A percentile compares a stretch with the other conserved stretches of the same genome.
These are phyloP conservation scores for Tor tambroides DNA, from an alignment of 2,113 vertebrate genomes.

Conservation along the genomic window DNA sequence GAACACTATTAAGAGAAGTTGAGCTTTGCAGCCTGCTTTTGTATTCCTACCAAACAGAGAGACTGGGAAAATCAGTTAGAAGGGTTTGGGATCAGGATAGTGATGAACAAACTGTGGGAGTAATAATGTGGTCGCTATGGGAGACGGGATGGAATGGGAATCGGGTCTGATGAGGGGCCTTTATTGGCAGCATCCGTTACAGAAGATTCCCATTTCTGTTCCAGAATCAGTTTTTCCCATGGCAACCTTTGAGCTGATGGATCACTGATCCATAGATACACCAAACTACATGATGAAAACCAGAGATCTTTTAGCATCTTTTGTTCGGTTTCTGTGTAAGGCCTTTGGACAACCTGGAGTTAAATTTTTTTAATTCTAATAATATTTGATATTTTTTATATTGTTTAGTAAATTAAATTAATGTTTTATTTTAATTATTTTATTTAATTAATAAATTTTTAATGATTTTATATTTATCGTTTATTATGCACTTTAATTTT, in stretches of 20 bases:
- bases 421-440: too few relatives aligned
- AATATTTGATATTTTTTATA: too few relatives aligned
- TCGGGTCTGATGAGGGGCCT: neutral
- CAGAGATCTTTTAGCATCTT: neutral
- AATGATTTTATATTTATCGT: too few relatives aligned
- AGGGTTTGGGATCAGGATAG: neutral
- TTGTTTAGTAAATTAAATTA: too few relatives aligned
- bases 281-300: neutral
- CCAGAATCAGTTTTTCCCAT: neutral
- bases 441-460: too few relatives aligned
- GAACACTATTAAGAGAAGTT: neutral
- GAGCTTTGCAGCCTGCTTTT: neutral
- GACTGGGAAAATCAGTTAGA: neutral
- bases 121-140: constrained; percentile 73
- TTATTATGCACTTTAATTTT: too few relatives aligned
- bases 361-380: too few relatives aligned
- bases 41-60: neutral
- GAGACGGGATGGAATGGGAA: constrained; percentile 68
- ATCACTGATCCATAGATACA: neutral
- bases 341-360: too few relatives aligned
- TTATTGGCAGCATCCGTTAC: neutral
- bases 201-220: neutral
- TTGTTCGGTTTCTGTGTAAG: neutral
- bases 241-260: neutral
- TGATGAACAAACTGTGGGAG: constrained; percentile 41